phyloP scores from a whole-genome alignment of 2,113 vertebrate species.

The Tupaia chinensis region DNA sequence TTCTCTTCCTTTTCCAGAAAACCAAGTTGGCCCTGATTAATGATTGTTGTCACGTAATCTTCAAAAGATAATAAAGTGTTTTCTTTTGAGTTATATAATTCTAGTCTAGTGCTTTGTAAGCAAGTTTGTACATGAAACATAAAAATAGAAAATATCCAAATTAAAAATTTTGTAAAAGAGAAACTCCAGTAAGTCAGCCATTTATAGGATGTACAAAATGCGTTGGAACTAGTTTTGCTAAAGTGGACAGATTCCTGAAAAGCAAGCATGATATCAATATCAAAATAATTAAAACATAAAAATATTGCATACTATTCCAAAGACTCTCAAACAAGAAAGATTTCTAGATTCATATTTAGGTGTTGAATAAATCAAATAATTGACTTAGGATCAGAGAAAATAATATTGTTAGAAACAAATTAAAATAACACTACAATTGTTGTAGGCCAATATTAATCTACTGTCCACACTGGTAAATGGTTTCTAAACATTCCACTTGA shows the following conservation, averaged over 20 bases:
- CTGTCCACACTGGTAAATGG: background rate
- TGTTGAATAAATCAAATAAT: conserved; percentile 31
- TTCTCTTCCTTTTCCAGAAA: background rate
- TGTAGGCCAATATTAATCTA: background rate
- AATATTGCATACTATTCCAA: background rate
- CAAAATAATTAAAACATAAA: conserved; percentile 18
- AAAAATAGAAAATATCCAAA: conserved; percentile 84
- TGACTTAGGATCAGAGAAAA: background rate
- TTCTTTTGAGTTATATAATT: conserved; percentile 76
- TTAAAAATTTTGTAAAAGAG: conserved; percentile 71
- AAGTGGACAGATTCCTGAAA: conserved; percentile 42
- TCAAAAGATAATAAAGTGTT: conserved; percentile 73
- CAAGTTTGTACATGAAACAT: conserved; percentile 81
- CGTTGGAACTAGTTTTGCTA: conserved; percentile 38
- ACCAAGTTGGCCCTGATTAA: background rate
- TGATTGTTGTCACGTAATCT: conserved; percentile 61
- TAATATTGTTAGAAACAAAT: background rate
- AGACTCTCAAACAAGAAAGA: background rate
- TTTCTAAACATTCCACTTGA: background rate
- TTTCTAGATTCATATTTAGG: background rate
- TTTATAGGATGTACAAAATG: conserved; percentile 60
- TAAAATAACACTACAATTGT: background rate
- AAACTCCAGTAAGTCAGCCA: conserved; percentile 63
- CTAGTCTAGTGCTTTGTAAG: conserved; percentile 80
- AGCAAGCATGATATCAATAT: conserved; percentile 34